Conservation (phyloP, 2,113 vertebrate species). For the Pelodiscus sinensis region DNA sequence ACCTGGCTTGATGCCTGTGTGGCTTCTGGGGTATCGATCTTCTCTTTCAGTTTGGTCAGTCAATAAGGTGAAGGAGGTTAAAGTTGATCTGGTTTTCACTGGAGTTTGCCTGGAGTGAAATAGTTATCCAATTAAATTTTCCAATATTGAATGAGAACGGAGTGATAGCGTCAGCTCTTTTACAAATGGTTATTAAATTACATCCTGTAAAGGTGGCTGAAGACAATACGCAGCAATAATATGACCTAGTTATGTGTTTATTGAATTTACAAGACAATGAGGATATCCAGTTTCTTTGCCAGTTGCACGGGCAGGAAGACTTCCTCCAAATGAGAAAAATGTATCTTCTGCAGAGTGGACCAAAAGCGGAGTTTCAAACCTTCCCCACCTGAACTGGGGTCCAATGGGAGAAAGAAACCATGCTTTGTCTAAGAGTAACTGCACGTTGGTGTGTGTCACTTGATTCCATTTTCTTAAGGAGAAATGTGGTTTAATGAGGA, state of each 20-base stretch:
- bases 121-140: slow-evolving; percentile 77
- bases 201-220: slow-evolving; percentile 58
- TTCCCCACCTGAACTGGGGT: not conserved
- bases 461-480: not conserved
- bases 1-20: not conserved
- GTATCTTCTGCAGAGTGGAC: not conserved
- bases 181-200: slow-evolving; percentile 69
- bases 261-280: slow-evolving; percentile 35
- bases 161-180: slow-evolving; percentile 66
- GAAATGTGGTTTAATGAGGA: not conserved
- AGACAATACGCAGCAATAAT: slow-evolving; percentile 61
- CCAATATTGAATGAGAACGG: slow-evolving; percentile 59
- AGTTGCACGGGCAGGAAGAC: slow-evolving; percentile 54
- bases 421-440: not conserved
- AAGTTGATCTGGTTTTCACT: slow-evolving; percentile 71
- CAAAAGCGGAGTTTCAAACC: not conserved
- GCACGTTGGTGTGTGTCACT: not conserved
- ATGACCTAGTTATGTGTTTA: slow-evolving; percentile 56
- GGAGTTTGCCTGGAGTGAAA: slow-evolving; percentile 70
- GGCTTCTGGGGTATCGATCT: slow-evolving; percentile 31
- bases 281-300: slow-evolving; percentile 39
- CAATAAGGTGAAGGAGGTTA: slow-evolving; percentile 68
- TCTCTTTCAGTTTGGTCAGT: slow-evolving; percentile 63
- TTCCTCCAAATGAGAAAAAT: slow-evolving; percentile 34
- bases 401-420: not conserved